These are phyloP conservation scores for Phalacrocorax brasilianus DNA, from an alignment of 2,113 vertebrate genomes.

Conservation along the genomic window DNA sequence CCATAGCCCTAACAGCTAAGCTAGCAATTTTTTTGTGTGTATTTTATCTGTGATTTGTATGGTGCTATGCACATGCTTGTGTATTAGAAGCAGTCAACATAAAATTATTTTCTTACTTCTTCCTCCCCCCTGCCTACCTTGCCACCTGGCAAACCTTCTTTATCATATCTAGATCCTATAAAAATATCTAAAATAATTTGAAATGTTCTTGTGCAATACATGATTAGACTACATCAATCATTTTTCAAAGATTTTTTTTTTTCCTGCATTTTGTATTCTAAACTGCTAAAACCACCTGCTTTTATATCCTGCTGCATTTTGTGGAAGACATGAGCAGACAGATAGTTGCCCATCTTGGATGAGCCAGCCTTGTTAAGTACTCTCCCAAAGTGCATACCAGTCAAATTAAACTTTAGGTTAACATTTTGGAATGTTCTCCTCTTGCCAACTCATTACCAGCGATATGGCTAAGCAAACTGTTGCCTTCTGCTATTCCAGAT, in stretches of 20 bases:
- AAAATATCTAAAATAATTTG: constrained; percentile 30
- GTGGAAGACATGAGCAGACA: not conserved
- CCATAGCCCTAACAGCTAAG: not conserved
- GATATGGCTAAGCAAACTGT: constrained; percentile 27
- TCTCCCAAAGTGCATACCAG: not conserved
- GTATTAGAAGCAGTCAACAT: not conserved
- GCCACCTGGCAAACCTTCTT: not conserved
- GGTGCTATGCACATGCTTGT: not conserved
- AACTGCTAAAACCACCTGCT: not conserved
- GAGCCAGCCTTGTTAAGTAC: not conserved
- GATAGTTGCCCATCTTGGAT: not conserved
- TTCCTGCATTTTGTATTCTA: not conserved
- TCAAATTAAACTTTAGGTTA: constrained; percentile 39
- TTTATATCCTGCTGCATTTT: not conserved
- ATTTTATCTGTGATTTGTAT: not conserved
- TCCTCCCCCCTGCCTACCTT: not conserved
- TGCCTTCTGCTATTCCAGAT: constrained; percentile 32
- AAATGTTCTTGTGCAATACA: constrained; percentile 11
- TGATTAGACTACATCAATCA: constrained; percentile 1
- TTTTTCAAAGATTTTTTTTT: not conserved
- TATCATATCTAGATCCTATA: not conserved
- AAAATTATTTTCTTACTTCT: not conserved
- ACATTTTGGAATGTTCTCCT: not conserved
- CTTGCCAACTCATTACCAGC: constrained; percentile 44
- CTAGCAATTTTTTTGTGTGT: not conserved